Evolutionary conservation across 2,888 invertebrate genomes (phyloP).

Genomic region (Eupithecia vulgata): DNA sequence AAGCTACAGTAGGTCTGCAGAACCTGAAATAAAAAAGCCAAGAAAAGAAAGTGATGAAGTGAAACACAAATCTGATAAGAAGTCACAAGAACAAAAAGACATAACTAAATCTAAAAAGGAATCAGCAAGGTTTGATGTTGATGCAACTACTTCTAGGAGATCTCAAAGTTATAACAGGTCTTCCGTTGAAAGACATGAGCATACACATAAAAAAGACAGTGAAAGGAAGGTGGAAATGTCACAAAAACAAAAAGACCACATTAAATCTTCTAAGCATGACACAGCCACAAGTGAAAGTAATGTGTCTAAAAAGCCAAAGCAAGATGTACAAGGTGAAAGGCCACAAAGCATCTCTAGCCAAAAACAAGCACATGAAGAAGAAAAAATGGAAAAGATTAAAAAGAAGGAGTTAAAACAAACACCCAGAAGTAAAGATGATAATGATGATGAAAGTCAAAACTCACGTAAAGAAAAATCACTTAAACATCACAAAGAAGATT

Average conservation of each 20-base stretch:
- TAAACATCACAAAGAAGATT: conserved; percentile 22
- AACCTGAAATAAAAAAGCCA: not conserved
- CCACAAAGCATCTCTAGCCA: conserved; percentile 34
- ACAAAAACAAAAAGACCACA: not conserved
- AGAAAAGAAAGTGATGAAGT: conserved; percentile 1
- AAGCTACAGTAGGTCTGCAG: not conserved
- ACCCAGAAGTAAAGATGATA: conserved; percentile 31
- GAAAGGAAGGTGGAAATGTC: not conserved
- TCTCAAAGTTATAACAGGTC: not conserved
- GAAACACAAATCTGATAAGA: not conserved
- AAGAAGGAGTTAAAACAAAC: conserved; percentile 11
- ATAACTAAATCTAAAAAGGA: not conserved
- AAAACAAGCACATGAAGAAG: conserved; percentile 20
- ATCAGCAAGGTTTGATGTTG: not conserved
- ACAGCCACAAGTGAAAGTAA: conserved; percentile 20
- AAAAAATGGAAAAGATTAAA: conserved; percentile 11
- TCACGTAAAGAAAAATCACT: conserved; percentile 19
- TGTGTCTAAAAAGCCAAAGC: conserved; percentile 14
- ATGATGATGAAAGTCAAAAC: conserved; percentile 32
- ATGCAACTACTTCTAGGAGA: not conserved
- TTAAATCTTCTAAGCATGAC: not conserved
- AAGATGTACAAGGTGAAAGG: conserved; percentile 21
- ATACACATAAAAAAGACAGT: not conserved
- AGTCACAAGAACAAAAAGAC: not conserved
- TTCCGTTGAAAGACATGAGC: not conserved